Conservation (phyloP, 1,140 invertebrate genomes). For the Asbolus verrucosus region DNA sequence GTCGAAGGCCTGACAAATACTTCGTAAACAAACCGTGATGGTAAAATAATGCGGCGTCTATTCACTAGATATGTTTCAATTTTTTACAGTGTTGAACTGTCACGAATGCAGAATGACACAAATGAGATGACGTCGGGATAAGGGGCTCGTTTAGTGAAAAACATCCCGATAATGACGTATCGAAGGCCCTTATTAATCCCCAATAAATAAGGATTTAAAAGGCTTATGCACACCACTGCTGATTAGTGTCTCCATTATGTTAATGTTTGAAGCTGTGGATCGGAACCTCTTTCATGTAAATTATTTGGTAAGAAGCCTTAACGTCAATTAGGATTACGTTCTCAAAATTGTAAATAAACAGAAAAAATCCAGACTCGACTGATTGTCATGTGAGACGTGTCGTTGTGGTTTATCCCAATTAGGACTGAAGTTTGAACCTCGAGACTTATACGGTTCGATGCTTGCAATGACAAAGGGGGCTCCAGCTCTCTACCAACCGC, state of each 20-base stretch:
- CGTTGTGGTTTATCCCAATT: constrained; percentile 11
- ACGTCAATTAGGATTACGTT: background rate
- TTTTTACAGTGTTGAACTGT: too few relatives aligned
- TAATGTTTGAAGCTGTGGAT: constrained; percentile 1
- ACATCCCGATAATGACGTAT: background rate
- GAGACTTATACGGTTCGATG: constrained; percentile 6
- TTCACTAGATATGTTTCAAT: too few relatives aligned
- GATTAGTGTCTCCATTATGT: constrained; percentile 11
- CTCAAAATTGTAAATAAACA: constrained; percentile 13
- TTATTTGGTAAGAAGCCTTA: constrained; percentile 18
- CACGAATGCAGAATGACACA: too few relatives aligned
- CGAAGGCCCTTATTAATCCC: constrained; percentile 1
- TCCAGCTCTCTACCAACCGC: too few relatives aligned
- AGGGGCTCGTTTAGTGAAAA: constrained; percentile 22
- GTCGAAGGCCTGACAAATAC: too few relatives aligned
- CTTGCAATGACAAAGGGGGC: too few relatives aligned
- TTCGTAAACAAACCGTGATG: too few relatives aligned
- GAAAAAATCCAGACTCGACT: constrained; percentile 11
- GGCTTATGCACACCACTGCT: constrained; percentile 11
- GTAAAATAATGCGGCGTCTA: too few relatives aligned
- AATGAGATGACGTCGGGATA: too few relatives aligned
- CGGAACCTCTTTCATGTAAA: constrained; percentile 18
- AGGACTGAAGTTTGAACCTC: constrained; percentile 3
- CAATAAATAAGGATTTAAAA: constrained; percentile 27
- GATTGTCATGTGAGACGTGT: constrained; percentile 7